A percentile compares a stretch with the other conserved stretches of the same genome.
Conservation (phyloP, 2,797 vertebrate genomes). For the Phoxinus dragarum region DNA sequence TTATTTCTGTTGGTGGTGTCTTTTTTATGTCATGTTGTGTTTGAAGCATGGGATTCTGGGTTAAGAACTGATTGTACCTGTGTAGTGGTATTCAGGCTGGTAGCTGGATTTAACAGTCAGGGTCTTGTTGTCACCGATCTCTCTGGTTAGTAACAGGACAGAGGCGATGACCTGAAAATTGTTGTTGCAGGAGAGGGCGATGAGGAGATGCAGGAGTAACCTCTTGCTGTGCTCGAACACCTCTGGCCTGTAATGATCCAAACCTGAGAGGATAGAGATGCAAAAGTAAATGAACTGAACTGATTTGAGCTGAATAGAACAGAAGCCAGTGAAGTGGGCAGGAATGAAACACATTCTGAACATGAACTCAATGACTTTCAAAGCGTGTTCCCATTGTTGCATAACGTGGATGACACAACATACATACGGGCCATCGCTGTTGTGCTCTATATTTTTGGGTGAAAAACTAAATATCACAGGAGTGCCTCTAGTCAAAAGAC, state of each 20-base stretch:
- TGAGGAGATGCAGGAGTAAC: conserved; percentile 93
- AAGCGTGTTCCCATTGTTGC: neutral
- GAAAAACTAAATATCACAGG: conserved; percentile 18
- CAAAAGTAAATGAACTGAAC: conserved; percentile 17
- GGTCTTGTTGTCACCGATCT: conserved; percentile 93
- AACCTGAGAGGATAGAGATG: conserved; percentile 77
- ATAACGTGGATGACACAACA: neutral
- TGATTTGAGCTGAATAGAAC: neutral
- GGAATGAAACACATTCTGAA: neutral
- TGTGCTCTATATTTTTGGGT: conserved; percentile 5
- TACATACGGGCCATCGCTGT: neutral
- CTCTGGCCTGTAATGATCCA: conserved; percentile 97
- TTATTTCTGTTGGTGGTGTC: neutral
- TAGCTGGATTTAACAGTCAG: conserved; percentile 92
- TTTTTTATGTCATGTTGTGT: neutral
- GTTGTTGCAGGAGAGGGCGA: conserved; percentile 94
- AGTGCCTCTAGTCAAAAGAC: conserved; percentile 32
- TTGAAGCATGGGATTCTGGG: neutral
- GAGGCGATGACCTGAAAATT: conserved; percentile 95
- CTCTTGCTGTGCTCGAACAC: conserved; percentile 98
- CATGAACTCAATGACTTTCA: neutral
- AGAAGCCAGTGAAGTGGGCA: neutral
- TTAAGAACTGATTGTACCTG: conserved; percentile 76
- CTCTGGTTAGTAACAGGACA: conserved; percentile 93
- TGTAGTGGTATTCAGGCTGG: conserved; percentile 90